Evolutionary conservation across 2,797 vertebrate species (phyloP), one percentile per base, ranked within the genome.

Genomic region (Balearica regulorum): DNA sequence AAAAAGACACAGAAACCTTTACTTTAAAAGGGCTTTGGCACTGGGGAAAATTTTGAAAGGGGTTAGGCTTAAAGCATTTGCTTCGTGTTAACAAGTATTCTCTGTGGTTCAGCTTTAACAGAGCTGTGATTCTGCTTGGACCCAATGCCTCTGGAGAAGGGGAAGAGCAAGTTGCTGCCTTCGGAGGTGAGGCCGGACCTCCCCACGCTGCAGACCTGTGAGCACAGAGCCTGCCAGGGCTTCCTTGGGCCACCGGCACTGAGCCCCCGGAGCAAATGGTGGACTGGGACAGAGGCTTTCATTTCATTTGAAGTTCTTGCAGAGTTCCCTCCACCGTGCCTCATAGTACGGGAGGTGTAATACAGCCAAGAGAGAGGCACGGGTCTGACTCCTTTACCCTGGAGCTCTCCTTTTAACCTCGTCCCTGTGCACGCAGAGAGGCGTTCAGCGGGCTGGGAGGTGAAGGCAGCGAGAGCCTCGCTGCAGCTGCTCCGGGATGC

Each of bases 391-490:
- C 18, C 69, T 53, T 26, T 3, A 66, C 46, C 43, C 61, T 37
- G 25, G 10, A 43, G 33, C 18, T 68, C 61, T 71, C 20, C 87
- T 87, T n/a, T 46, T 11, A 49, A 16, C 22, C 33, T 41, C 0
- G 0, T 37, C 22, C 39, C 68, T 6, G 3, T 4, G 10, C n/a
- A 10, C 7, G 1, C 44, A 48, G 29, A 28, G 61, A 11, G 7
- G 14, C 7, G 57, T 9, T 49, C 68, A 35, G 20, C 58, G 60
- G 51, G 39, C 2, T 1, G 62, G 33, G 51, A 91, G 55, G 7
- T 0, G 16, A 66, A 53, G 21, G 31, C 19, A 5, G 37, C 0
- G 0, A 35, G n/a, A 76, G 29, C 16, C 28, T 90, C 2, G 0
- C 70, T 58, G 55, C 65, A 58, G 55, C 66, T 44, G 25, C 29